These are phyloP conservation scores for Nesidiocoris tenuis DNA, from an alignment of 2,888 invertebrate species.

Conservation along the genomic window DNA sequence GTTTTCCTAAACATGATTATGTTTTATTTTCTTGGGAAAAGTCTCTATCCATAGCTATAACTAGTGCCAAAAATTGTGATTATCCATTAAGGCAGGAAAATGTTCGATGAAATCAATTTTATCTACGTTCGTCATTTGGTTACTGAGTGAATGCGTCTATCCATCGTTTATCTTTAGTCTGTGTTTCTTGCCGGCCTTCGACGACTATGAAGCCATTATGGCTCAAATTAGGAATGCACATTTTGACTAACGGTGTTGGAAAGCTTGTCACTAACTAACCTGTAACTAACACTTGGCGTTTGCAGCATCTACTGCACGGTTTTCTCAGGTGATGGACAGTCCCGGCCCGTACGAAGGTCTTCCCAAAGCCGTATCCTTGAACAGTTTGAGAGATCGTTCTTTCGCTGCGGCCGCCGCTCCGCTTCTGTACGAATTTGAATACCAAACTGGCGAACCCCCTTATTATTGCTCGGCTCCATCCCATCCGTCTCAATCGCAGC, in stretches of 20 bases:
- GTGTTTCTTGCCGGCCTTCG: too few species aligned
- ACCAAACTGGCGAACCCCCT: conserved; percentile 38
- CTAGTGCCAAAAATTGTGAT: too few species aligned
- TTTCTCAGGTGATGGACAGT: conserved; percentile 35
- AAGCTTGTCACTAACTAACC: conserved; percentile 30
- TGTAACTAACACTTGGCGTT: conserved; percentile 26
- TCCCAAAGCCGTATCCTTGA: conserved; percentile 46
- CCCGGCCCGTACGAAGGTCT: conserved; percentile 25
- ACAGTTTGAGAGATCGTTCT: conserved; percentile 42
- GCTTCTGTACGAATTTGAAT: conserved; percentile 23
- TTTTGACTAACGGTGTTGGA: background rate
- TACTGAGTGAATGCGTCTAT: too few species aligned
- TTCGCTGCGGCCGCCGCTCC: conserved; percentile 5
- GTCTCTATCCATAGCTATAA: too few species aligned
- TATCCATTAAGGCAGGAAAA: too few species aligned
- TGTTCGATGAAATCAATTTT: too few species aligned
- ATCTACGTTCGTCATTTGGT: too few species aligned
- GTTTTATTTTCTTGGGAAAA: too few species aligned
- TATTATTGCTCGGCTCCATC: conserved; percentile 26
- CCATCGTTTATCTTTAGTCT: too few species aligned
- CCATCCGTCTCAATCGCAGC: background rate
- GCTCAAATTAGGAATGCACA: too few species aligned
- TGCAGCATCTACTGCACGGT: conserved; percentile 33
- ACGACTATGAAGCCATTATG: too few species aligned
- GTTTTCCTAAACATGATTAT: too few species aligned